Evolutionary conservation across 2,113 vertebrate species (phyloP).

Genomic region (Sigmodon hispidus): DNA sequence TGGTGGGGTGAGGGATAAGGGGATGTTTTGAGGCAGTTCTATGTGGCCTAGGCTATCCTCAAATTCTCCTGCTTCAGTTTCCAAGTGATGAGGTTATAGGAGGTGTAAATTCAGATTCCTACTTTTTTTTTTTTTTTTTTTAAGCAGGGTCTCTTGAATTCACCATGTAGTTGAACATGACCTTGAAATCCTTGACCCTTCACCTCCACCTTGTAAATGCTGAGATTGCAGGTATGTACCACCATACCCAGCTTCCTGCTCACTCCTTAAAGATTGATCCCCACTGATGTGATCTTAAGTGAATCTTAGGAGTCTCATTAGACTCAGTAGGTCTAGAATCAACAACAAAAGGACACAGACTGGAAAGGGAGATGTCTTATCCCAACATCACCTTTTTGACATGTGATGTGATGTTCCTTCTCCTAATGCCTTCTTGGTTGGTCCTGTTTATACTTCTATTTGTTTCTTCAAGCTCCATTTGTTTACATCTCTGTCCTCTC

Average conservation of each 20-base stretch:
- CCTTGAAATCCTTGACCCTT: not conserved
- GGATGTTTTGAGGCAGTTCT: not conserved
- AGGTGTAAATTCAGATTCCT: not conserved
- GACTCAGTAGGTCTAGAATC: not conserved
- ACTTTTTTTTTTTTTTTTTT: not conserved
- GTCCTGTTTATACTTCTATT: not conserved
- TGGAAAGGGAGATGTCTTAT: no score
- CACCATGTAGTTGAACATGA: not conserved
- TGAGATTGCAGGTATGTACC: not conserved
- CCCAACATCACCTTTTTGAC: not conserved
- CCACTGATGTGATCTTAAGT: not conserved
- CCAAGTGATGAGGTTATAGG: not conserved
- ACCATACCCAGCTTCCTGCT: not conserved
- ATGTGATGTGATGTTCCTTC: not conserved
- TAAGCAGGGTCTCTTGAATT: not conserved
- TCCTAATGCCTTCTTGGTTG: not conserved
- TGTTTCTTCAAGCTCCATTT: not conserved
- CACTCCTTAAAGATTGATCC: not conserved
- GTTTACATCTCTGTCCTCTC: not conserved
- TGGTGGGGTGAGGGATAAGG: not conserved
- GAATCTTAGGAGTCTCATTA: no score
- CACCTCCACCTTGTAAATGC: not conserved
- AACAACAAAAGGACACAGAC: not conserved
- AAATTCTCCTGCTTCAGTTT: not conserved
- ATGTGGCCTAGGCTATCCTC: not conserved